Base-by-base conservation (phyloP, 2,113 vertebrate genomes). In the Holacanthus passer region DNA sequence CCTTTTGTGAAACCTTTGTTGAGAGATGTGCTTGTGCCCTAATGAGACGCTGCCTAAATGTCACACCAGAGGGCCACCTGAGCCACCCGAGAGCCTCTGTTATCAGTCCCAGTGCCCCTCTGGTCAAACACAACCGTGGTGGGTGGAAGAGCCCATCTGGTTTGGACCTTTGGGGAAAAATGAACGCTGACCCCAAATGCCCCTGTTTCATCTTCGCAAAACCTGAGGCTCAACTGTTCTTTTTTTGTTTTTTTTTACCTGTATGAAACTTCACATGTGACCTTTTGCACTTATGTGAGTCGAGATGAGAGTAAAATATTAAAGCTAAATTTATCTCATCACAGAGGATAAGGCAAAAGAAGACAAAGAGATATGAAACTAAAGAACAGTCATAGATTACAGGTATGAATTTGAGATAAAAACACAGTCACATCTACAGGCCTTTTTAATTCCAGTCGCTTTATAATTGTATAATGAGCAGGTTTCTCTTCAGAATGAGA, bases 51-150 rank as follows among this genome's bases (percentile, higher is more conserved):
- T 43, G 45, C 50, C 20, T 82, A 50, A 77, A 68, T 73, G 63
- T 73, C 68, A 86, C 69, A 72, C 17, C 53, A 67, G 71, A 62
- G 31, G n/a, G 29, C 58, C 50, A 74, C 68, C 79, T 73, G 62
- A 35, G 55, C 16, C 47, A 48, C 47, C 31, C 32, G 3, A 29
- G 45, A 50, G 56, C 27, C 20, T 37, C 17, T 73, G 27, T 22
- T 13, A 76, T 47, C 37, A 29, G 43, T 20, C 32, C 11, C 5
- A 43, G 16, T 27, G 55, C 14, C 19, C 56, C 64, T 47, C 2
- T 37, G 35, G 24, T 82, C 63, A 60, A 29, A 56, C 16, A 2
- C 24, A 29, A 17, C 10, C 53, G 11, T 43, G 32, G 5, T 43
- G 8, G 50, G 20, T 43, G 20, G 1, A 39, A 47, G n/a, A 37